Base-by-base conservation (phyloP, 2,113 vertebrate genomes). In the Caranx melampygus region DNA sequence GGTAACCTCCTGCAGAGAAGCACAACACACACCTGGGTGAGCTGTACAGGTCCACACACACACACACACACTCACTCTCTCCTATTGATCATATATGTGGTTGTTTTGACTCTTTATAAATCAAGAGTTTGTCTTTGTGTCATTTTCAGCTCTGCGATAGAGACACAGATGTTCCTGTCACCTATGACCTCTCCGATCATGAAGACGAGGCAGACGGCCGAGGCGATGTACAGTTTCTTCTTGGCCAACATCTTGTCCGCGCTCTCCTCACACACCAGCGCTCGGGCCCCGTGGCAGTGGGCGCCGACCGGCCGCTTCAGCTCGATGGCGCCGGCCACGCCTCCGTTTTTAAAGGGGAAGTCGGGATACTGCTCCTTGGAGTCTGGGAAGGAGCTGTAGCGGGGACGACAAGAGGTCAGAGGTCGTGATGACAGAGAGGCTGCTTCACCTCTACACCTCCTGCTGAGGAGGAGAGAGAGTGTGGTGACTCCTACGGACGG, bases 151-250 rank as follows among this genome's bases (percentile, higher is more conserved):
- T 47, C 45, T 47, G 45, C 20, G 47, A 51, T 1, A 51, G 6
- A 51, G 47, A 49, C 5, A 49, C 15, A 18, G 13, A 45, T 37
- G 35, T 51, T 2, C 3, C 16, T 14, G 9, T 37, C 35, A 96
- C 95, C 95, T 85, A 96, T 94, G 80, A 98, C 95, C 87, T 98
- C 98, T 11, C 98, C 98, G 0, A 97, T 94, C 97, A 99, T 99
- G 94, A 99, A 99, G 92, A 98, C 2, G 6, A 97, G 95, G 89
- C 98, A 99, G 81, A 99, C 92, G 0, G 89, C 88, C 0, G 97
- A 98, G 45, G 97, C 97, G 0, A 97, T 61, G n/a, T 94, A 96
- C 18, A 99, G 96, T 88, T 99, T 97, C 93, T 90, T 96, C 79
- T 91, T 94, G 0, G 98, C 97, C 79, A 94, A 89, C 49, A 93